Evolutionary conservation across 1,140 invertebrate species (phyloP).

Genomic region (Euura lappo): DNA sequence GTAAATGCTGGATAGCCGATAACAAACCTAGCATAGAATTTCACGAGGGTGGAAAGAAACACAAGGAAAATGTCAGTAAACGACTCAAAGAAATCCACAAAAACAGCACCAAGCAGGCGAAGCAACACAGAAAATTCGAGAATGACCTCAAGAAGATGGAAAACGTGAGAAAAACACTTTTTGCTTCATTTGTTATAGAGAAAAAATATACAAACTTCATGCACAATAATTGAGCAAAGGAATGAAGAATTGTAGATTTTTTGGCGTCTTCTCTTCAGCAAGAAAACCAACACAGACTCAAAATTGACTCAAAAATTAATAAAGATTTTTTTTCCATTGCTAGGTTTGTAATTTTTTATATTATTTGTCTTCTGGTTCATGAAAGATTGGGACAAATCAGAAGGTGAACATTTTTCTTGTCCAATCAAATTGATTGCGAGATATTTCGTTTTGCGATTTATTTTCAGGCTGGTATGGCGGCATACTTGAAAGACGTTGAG

Average conservation of each 20-base stretch:
- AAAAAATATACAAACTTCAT: slow-evolving; percentile 10
- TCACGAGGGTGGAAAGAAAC: slow-evolving; percentile 92
- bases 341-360: too few species aligned
- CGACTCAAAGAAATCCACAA: slow-evolving; percentile 84
- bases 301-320: too few species aligned
- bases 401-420: too few species aligned
- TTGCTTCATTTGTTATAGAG: slow-evolving; percentile 10
- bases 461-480: slow-evolving; percentile 75
- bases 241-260: background rate
- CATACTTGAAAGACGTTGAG: slow-evolving; percentile 81
- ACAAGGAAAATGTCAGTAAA: slow-evolving; percentile 93
- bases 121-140: slow-evolving; percentile 78
- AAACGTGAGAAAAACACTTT: slow-evolving; percentile 57
- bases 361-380: too few species aligned
- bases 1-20: slow-evolving; percentile 98
- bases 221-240: background rate
- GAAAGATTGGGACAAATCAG: too few species aligned
- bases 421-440: slow-evolving; percentile 8
- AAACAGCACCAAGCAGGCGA: slow-evolving; percentile 79
- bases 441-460: slow-evolving; percentile 22
- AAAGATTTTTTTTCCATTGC: too few species aligned
- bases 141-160: slow-evolving; percentile 89
- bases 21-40: slow-evolving; percentile 97
- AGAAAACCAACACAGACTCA: too few species aligned
- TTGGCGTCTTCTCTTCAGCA: background rate